Conservation (phyloP, 2,888 invertebrate genomes). For the Agrilus biguttatus region DNA sequence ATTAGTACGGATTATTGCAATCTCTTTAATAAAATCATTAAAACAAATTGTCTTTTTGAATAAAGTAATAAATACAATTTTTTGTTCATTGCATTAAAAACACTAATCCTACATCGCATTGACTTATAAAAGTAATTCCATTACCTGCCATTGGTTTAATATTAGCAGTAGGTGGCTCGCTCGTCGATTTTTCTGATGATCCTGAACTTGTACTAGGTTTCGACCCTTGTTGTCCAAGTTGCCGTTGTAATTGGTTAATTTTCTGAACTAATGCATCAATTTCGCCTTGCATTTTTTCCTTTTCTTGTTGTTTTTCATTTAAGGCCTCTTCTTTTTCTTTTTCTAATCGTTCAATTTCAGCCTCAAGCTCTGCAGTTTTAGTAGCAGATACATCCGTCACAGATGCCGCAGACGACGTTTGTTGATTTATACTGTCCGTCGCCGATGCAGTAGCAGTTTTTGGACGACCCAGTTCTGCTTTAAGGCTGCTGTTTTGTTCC, state of each 20-base stretch:
- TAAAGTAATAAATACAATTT: not conserved
- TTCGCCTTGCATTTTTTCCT: conserved; percentile 50
- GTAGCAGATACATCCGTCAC: not conserved
- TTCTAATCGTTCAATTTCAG: conserved; percentile 49
- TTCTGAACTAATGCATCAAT: conserved; percentile 59
- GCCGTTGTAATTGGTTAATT: conserved; percentile 30
- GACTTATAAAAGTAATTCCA: conserved; percentile 12
- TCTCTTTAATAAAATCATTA: no score
- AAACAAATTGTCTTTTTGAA: no score
- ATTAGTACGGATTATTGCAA: no score
- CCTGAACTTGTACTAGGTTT: conserved; percentile 57
- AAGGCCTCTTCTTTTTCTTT: conserved; percentile 46
- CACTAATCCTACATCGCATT: no score
- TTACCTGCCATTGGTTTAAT: conserved; percentile 85
- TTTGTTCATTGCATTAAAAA: no score
- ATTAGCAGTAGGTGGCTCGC: conserved; percentile 71
- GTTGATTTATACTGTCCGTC: not conserved
- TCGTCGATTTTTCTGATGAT: conserved; percentile 38
- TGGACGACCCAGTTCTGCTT: conserved; percentile 35
- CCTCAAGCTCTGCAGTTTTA: conserved; percentile 14
- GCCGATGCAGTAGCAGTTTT: conserved; percentile 11
- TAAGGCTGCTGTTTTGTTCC: conserved; percentile 49
- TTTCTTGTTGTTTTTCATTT: conserved; percentile 47
- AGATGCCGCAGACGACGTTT: not conserved
- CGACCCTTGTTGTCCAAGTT: conserved; percentile 47